Conservation (phyloP, 2,113 vertebrate species). For the Lophotis ruficrista region DNA sequence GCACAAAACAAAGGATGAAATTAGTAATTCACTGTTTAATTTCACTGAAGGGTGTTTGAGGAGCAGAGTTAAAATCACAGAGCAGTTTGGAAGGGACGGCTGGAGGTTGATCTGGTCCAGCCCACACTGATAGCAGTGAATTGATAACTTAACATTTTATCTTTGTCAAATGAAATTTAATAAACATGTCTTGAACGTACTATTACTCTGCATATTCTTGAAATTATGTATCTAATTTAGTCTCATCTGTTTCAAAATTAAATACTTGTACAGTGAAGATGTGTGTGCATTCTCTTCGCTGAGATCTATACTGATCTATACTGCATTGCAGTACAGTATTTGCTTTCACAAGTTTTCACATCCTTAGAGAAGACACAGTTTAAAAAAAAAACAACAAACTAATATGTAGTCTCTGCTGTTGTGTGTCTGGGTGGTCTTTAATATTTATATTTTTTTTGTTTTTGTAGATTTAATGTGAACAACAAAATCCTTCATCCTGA, state of each 20-base stretch:
- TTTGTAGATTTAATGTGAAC: conserved; percentile 86
- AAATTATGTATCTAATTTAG: rapidly evolving
- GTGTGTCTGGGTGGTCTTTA: not conserved
- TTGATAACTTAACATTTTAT: not conserved
- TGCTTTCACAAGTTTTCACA: not conserved
- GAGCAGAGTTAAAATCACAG: not conserved
- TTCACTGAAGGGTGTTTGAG: not conserved
- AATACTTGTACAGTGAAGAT: not conserved
- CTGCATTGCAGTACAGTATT: not conserved
- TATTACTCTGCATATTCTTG: not conserved
- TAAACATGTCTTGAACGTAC: rapidly evolving
- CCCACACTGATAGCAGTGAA: not conserved
- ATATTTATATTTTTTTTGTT: not conserved
- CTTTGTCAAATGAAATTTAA: not conserved
- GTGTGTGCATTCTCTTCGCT: not conserved
- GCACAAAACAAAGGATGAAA: not conserved
- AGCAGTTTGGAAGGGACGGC: not conserved
- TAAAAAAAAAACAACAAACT: not conserved
- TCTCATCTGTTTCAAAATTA: not conserved
- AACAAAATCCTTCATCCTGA: conserved; percentile 88
- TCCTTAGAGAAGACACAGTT: not conserved
- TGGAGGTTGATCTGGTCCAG: not conserved
- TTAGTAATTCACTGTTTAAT: not conserved
- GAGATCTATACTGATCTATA: not conserved
- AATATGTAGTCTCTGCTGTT: not conserved